Evolutionary conservation across 1,140 invertebrate genomes (phyloP), one percentile per base, ranked within the genome.

Genomic region (Pinna nobilis): DNA sequence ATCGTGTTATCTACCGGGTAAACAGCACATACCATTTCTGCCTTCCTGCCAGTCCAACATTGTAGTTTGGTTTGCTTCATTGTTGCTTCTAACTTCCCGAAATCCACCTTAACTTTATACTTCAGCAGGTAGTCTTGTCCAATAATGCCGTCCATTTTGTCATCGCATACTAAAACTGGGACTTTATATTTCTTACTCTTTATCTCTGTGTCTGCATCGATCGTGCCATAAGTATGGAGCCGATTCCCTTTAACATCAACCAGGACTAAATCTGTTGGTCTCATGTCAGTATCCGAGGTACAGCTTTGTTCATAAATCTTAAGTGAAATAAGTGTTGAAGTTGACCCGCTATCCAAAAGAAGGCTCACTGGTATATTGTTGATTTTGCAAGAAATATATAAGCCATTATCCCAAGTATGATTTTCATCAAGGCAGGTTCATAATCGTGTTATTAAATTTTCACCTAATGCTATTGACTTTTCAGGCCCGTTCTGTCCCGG

Each of bases 381-480:
- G 39, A 44, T 44, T n/a, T 44, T 44, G n/a, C 32, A n/a, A 15
- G 55, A 59, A 25, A 59, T 18, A 20, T 59, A 59, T 32, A 59
- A 32, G 28, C 69, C 53, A 57, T 69, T 57, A 32, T 69, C 35
- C 37, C 53, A 69, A 32, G 20, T 59, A 23, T 59, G 6, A n/a
- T 59, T 32, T 25, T 3, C 30, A 25, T 59, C 30, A 15, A n/a
- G 7, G 30, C 20, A 25, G 20, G 11, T 11, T 30, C 55, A 23
- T 33, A 59, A 59, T 13, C 55, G 3, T 32, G n/a, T 32, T 4
- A 32, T 25, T 33, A 18, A 2, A 59, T 32, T 32, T 18, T 15
- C 20, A 3, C 33, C 32, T 30, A 47, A 25, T 47, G 23, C 6
- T 47, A 57, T 7, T 4, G 18, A 57, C 20, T 23, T n/a, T 13